Percentiles rank a stretch among this genome's conserved stretches.
These are phyloP conservation scores for Strongylocentrotus purpuratus DNA, from an alignment of 35 echinoderm and acorn worm genomes.

Conservation along the genomic window DNA sequence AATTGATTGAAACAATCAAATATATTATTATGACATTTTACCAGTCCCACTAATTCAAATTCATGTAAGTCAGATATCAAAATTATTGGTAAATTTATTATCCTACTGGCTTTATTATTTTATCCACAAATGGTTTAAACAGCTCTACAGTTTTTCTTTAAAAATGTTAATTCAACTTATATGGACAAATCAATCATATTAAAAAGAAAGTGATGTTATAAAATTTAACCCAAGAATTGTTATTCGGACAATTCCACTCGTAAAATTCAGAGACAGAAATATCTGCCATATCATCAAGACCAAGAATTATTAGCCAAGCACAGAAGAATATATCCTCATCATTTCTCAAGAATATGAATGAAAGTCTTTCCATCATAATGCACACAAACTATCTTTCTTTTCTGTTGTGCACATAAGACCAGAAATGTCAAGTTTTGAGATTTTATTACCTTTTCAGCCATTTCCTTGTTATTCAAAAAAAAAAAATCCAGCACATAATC, in stretches of 20 bases:
- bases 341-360: too few species aligned
- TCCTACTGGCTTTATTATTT: not conserved
- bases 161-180: too few species aligned
- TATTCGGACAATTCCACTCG: not conserved
- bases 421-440: too few species aligned
- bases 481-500: too few species aligned
- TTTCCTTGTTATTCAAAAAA: too few species aligned
- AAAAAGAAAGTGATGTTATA: not conserved
- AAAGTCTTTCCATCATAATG: too few species aligned
- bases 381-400: too few species aligned
- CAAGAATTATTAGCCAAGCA: too few species aligned
- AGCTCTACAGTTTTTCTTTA: not conserved
- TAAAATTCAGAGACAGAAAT: not conserved
- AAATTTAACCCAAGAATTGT: not conserved
- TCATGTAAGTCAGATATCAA: not conserved
- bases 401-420: too few species aligned
- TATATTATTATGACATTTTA: not conserved
- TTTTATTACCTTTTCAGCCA: too few species aligned
- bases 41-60: constrained; percentile 8
- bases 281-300: too few species aligned
- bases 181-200: not conserved
- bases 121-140: not conserved
- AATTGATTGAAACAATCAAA: not conserved
- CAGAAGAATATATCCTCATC: too few species aligned
- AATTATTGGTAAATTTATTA: not conserved